Conservation (phyloP, 2,797 vertebrate genomes). For the Hippoglossus hippoglossus region DNA sequence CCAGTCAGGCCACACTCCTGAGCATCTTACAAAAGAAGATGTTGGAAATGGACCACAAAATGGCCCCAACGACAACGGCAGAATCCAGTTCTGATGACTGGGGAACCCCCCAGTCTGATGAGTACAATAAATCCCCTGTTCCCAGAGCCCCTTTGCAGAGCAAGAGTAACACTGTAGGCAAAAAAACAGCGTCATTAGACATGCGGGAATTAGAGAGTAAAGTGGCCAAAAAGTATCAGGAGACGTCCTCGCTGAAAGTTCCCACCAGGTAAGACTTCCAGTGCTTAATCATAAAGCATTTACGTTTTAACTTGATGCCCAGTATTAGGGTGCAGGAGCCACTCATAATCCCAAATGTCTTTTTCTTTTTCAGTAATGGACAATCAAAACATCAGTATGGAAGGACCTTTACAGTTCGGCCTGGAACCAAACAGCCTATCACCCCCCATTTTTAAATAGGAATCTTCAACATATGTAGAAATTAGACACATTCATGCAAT, state of each 20-base stretch:
- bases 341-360: slow-evolving; percentile 19
- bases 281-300: slow-evolving; percentile 1
- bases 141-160: slow-evolving; percentile 39
- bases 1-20: slow-evolving; percentile 81
- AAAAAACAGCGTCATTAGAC: slow-evolving; percentile 67
- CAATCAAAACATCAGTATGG: slow-evolving; percentile 77
- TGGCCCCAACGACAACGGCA: slow-evolving; percentile 51
- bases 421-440: slow-evolving; percentile 85
- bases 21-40: slow-evolving; percentile 88
- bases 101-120: slow-evolving; percentile 70
- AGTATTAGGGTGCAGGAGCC: slow-evolving; percentile 1
- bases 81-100: slow-evolving; percentile 81
- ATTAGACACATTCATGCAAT: neutral
- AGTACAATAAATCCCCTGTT: slow-evolving; percentile 61
- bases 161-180: slow-evolving; percentile 34
- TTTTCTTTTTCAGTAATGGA: slow-evolving; percentile 72
- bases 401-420: slow-evolving; percentile 83
- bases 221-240: slow-evolving; percentile 67
- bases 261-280: slow-evolving; percentile 68
- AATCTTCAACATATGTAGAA: slow-evolving; percentile 35
- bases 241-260: slow-evolving; percentile 46
- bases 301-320: neutral
- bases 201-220: slow-evolving; percentile 78
- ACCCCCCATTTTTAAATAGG: slow-evolving; percentile 70
- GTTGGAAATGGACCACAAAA: slow-evolving; percentile 85